These are phyloP conservation scores for Pygoscelis adeliae DNA, from an alignment of 2,113 vertebrate genomes.

Conservation along the genomic window DNA sequence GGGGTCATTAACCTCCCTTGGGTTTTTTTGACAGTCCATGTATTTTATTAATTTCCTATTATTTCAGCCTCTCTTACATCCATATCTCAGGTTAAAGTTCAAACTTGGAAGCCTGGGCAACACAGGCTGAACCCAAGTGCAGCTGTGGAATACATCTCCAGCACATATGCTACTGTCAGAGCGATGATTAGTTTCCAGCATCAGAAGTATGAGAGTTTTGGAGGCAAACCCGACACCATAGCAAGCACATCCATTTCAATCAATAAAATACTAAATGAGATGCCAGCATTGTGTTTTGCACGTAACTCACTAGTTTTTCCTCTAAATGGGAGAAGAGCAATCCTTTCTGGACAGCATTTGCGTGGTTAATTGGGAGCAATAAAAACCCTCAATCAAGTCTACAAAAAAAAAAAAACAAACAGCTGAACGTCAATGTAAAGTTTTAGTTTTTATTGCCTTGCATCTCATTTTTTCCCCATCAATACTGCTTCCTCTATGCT, in stretches of 20 bases:
- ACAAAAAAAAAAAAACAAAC: background rate
- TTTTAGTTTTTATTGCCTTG: background rate
- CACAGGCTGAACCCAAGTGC: background rate
- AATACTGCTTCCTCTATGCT: background rate
- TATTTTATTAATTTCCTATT: background rate
- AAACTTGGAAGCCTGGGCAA: background rate
- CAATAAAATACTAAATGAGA: background rate
- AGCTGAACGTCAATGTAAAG: background rate
- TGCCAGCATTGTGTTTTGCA: background rate
- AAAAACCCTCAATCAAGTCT: background rate
- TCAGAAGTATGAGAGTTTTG: background rate
- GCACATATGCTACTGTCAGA: background rate
- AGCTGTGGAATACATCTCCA: background rate
- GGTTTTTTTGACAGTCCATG: background rate
- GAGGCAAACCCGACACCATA: background rate
- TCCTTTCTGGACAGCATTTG: background rate
- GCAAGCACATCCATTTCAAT: background rate
- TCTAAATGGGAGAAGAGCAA: background rate
- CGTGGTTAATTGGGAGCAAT: background rate
- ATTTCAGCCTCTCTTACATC: background rate
- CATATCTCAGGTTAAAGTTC: background rate
- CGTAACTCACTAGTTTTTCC: background rate
- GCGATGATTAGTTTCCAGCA: background rate
- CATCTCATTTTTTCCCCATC: background rate
- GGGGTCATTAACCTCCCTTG: background rate